Percentiles rank a stretch among this genome's conserved stretches.
Conservation (phyloP, 2,113 vertebrate genomes). For the Brachirus orientalis region DNA sequence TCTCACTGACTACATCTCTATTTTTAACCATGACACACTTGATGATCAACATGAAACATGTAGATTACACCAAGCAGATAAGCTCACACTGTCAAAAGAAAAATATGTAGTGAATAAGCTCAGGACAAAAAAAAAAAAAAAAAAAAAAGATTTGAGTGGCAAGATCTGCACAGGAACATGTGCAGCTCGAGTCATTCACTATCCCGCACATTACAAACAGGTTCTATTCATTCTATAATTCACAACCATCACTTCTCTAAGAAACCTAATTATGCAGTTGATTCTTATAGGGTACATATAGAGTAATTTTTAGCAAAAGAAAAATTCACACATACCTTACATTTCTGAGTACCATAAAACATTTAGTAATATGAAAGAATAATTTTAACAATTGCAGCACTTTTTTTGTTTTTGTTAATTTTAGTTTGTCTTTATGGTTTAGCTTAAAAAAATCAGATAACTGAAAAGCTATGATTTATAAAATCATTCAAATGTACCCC, state of each 20-base stretch:
- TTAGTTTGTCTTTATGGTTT: not conserved
- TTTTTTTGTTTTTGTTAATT: too few species aligned
- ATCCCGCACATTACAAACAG: too few species aligned
- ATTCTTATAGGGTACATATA: too few species aligned
- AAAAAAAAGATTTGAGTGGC: not conserved
- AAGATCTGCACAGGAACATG: not conserved
- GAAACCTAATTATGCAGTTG: too few species aligned
- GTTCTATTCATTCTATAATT: too few species aligned
- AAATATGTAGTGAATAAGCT: not conserved
- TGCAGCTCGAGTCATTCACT: too few species aligned
- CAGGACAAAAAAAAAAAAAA: not conserved
- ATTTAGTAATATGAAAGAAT: too few species aligned
- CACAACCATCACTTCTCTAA: too few species aligned
- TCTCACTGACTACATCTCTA: not conserved
- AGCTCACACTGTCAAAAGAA: not conserved
- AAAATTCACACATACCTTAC: too few species aligned
- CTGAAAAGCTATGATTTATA: not conserved
- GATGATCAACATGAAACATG: not conserved
- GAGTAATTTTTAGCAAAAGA: too few species aligned
- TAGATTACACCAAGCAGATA: not conserved
- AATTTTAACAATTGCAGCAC: too few species aligned
- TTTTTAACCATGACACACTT: not conserved
- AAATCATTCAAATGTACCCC: not conserved
- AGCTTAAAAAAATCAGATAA: not conserved
- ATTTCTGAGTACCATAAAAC: too few species aligned